These are phyloP conservation scores for Halcyon malimbica DNA, from an alignment of 2,113 vertebrate species.

Conservation along the genomic window DNA sequence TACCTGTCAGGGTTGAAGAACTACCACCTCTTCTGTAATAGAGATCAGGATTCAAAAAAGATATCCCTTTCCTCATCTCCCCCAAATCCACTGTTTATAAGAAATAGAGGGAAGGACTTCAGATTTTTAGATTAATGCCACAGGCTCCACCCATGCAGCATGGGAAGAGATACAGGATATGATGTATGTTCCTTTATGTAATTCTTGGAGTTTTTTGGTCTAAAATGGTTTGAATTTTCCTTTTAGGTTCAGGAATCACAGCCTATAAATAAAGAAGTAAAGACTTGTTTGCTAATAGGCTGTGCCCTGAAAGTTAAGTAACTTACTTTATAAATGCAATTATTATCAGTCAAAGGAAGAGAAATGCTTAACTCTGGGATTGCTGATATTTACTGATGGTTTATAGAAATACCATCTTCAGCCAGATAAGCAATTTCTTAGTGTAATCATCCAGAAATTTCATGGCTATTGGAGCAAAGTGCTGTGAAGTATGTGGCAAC, in stretches of 20 bases:
- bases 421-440: not conserved
- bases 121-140: not conserved
- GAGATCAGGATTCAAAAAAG: not conserved
- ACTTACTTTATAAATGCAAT: not conserved
- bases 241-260: not conserved
- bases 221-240: not conserved
- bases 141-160: fast-evolving
- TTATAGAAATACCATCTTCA: not conserved
- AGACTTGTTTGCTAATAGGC: not conserved
- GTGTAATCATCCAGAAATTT: not conserved
- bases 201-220: not conserved
- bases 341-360: not conserved
- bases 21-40: not conserved
- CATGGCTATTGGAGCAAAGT: not conserved
- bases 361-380: not conserved
- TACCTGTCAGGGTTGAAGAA: not conserved
- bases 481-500: not conserved
- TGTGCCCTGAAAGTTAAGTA: not conserved
- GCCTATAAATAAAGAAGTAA: not conserved
- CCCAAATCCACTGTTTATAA: not conserved
- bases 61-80: not conserved
- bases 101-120: not conserved
- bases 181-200: not conserved
- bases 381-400: not conserved
- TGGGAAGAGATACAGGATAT: not conserved